These are phyloP conservation scores for Pseudochirops corinnae DNA, from an alignment of 2,797 vertebrate genomes.

Conservation along the genomic window DNA sequence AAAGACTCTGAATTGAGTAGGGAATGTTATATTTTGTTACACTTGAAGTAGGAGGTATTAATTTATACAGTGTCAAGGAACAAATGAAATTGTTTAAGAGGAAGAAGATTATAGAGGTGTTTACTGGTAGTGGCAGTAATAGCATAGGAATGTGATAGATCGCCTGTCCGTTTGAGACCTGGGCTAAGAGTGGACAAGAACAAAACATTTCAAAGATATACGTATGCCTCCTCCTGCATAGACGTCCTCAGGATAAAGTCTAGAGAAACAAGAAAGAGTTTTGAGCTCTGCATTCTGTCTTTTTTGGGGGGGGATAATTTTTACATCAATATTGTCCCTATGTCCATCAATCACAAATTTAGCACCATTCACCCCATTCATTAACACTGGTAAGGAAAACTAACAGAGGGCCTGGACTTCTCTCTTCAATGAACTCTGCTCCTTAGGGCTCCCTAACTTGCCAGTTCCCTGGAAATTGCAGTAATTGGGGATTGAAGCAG, in stretches of 20 bases:
- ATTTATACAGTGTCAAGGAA: background rate
- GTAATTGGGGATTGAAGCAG: constrained; percentile 1
- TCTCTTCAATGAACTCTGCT: background rate
- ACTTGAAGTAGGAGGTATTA: background rate
- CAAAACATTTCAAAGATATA: background rate
- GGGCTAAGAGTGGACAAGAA: background rate
- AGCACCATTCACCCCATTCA: background rate
- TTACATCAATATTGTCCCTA: background rate
- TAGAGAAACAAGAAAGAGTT: background rate
- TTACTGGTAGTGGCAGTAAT: background rate
- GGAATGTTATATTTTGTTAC: background rate
- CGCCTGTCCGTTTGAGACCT: background rate
- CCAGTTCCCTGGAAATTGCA: background rate
- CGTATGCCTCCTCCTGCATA: background rate
- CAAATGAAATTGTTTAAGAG: background rate
- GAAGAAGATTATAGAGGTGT: background rate
- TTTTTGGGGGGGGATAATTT: background rate
- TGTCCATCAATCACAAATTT: background rate
- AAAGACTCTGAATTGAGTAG: background rate
- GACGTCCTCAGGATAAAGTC: background rate
- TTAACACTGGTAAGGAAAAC: background rate
- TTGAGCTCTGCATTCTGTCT: background rate
- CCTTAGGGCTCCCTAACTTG: background rate
- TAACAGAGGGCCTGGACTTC: background rate
- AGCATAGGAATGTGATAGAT: background rate